Percentiles rank a stretch among this genome's conserved stretches.
Conservation (phyloP, 1,140 invertebrate species). For the Polypedilum vanderplanki region DNA sequence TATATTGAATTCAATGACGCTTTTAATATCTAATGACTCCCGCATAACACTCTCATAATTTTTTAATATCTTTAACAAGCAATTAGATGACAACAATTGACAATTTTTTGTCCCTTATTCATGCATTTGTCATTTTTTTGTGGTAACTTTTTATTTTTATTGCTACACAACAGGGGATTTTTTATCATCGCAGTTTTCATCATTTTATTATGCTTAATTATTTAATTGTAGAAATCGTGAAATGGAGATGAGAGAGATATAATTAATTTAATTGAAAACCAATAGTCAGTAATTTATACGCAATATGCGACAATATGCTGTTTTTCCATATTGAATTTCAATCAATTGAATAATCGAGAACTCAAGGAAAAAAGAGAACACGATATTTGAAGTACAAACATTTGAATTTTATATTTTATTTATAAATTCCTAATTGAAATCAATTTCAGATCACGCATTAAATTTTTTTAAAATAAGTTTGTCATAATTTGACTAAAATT, state of each 20-base stretch:
- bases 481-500: too few species aligned
- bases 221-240: constrained; percentile 1
- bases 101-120: constrained; percentile 17
- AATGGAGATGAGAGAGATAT: background rate
- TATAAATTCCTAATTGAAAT: too few species aligned
- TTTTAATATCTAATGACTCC: background rate
- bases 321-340: too few species aligned
- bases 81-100: background rate
- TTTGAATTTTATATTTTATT: too few species aligned
- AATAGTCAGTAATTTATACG: background rate
- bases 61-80: background rate
- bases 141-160: background rate
- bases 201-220: background rate
- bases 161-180: background rate
- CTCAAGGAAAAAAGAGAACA: too few species aligned
- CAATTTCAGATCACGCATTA: too few species aligned
- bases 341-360: too few species aligned
- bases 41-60: background rate
- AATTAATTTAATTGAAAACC: constrained; percentile 20
- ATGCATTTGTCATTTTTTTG: background rate
- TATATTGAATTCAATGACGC: background rate
- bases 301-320: background rate
- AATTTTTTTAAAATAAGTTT: too few species aligned
- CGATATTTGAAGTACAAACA: too few species aligned
- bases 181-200: background rate